Evolutionary conservation across 2,888 invertebrate genomes (phyloP).

Genomic region (Arenicola marina): DNA sequence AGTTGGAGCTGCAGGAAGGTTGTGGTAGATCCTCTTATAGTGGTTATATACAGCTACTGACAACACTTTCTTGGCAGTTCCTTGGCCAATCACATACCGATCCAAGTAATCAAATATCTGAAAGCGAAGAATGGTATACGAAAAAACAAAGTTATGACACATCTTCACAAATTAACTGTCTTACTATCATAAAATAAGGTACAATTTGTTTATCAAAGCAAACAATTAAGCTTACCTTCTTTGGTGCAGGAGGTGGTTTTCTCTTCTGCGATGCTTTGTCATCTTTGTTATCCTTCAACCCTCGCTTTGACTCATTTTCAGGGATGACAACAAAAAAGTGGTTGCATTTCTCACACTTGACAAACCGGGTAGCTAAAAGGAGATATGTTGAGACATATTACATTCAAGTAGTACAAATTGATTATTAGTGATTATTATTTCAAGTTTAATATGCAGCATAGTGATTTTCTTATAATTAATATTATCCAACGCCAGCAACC

Average conservation of each 20-base stretch:
- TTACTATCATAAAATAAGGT: neutral
- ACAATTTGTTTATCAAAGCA: slow-evolving; percentile 1
- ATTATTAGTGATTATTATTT: no score
- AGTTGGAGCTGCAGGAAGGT: slow-evolving; percentile 65
- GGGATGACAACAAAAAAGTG: slow-evolving; percentile 96
- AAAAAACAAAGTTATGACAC: neutral
- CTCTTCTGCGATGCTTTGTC: slow-evolving; percentile 40
- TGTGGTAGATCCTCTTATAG: slow-evolving; percentile 96
- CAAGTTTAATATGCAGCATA: no score
- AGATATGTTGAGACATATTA: slow-evolving; percentile 28
- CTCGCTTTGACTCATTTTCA: slow-evolving; percentile 88
- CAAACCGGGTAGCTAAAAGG: slow-evolving; percentile 84
- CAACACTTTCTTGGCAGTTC: slow-evolving; percentile 94
- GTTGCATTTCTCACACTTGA: slow-evolving; percentile 97
- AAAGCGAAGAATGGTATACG: slow-evolving; percentile 8
- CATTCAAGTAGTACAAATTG: neutral
- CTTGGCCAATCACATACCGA: slow-evolving; percentile 96
- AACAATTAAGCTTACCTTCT: slow-evolving; percentile 68
- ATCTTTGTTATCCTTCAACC: slow-evolving; percentile 68
- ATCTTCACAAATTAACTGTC: neutral
- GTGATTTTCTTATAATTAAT: no score
- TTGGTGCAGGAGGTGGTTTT: slow-evolving; percentile 88
- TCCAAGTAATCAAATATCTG: slow-evolving; percentile 94
- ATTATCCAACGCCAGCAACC: no score
- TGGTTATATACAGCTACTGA: slow-evolving; percentile 99